Evolutionary conservation across 2,888 invertebrate species (phyloP).

Genomic region (Dynastes maya): DNA sequence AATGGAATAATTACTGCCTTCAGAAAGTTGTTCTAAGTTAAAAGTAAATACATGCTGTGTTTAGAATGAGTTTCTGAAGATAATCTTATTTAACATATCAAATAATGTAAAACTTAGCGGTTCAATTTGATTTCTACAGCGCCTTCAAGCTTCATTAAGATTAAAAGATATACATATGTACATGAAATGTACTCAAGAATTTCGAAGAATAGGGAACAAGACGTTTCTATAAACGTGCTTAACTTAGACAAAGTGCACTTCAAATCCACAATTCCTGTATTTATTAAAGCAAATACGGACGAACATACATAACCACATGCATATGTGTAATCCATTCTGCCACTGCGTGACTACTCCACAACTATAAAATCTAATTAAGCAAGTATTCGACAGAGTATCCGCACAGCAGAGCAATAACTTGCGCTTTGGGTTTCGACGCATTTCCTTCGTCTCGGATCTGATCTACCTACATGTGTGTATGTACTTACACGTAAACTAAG

Average conservation of each 20-base stretch:
- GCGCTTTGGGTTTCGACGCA: conserved; percentile 25
- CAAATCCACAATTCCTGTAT: conserved; percentile 3
- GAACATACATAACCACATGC: neutral
- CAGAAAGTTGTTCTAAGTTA: too few species aligned
- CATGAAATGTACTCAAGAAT: too few species aligned
- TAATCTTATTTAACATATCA: too few species aligned
- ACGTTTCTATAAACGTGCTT: neutral
- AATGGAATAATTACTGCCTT: too few species aligned
- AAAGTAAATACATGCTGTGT: too few species aligned
- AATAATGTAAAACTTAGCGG: too few species aligned
- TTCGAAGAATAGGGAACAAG: too few species aligned
- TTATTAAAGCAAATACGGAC: conserved; percentile 13
- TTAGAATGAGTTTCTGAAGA: too few species aligned
- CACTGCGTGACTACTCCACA: conserved; percentile 24
- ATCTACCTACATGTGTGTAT: conserved; percentile 6
- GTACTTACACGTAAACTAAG: conserved; percentile 13
- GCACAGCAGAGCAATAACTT: conserved; percentile 28
- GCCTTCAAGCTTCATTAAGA: too few species aligned
- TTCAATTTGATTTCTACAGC: too few species aligned
- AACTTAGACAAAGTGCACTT: neutral
- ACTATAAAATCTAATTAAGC: conserved; percentile 41
- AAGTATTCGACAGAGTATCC: conserved; percentile 27
- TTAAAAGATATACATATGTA: too few species aligned
- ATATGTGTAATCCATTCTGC: conserved; percentile 10
- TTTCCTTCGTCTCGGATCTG: conserved; percentile 19